A percentile compares a stretch with the other conserved stretches of the same genome.
Evolutionary conservation across 2,113 vertebrate species (phyloP).

Genomic region (Dendrocopos noguchii): DNA sequence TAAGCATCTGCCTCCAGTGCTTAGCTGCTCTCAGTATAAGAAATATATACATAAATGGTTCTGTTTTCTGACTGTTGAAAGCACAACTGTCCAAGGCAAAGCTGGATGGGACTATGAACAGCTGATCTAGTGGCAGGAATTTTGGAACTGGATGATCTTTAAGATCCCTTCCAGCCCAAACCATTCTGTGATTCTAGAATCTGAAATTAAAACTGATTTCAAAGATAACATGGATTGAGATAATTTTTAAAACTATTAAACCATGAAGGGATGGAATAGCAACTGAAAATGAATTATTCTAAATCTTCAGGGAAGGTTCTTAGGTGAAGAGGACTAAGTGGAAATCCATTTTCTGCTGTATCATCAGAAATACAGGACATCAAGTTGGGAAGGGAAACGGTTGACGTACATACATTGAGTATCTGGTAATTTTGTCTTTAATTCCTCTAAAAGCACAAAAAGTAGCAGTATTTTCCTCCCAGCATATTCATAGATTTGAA

Average conservation of each 20-base stretch:
- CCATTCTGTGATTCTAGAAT: not conserved
- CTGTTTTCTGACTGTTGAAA: not conserved
- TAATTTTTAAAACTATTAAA: no score
- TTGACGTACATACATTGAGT: not conserved
- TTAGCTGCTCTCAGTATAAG: not conserved
- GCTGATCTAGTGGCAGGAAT: not conserved
- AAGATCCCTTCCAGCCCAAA: not conserved
- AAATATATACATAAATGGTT: not conserved
- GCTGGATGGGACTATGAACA: not conserved
- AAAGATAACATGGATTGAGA: no score
- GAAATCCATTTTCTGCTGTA: not conserved
- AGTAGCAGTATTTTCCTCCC: not conserved
- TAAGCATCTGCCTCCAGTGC: not conserved
- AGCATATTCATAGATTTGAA: not conserved
- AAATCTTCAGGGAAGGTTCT: no score
- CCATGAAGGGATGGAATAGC: no score
- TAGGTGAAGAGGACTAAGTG: no score
- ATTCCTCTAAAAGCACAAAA: not conserved
- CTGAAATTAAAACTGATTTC: no score
- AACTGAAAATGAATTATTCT: no score
- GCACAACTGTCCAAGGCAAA: fast-evolving
- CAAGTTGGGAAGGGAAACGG: not conserved
- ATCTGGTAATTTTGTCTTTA: not conserved
- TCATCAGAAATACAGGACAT: not conserved
- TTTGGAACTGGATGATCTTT: not conserved